These are phyloP conservation scores for Alloplasta piceator DNA, from an alignment of 2,888 invertebrate species.

Conservation along the genomic window DNA sequence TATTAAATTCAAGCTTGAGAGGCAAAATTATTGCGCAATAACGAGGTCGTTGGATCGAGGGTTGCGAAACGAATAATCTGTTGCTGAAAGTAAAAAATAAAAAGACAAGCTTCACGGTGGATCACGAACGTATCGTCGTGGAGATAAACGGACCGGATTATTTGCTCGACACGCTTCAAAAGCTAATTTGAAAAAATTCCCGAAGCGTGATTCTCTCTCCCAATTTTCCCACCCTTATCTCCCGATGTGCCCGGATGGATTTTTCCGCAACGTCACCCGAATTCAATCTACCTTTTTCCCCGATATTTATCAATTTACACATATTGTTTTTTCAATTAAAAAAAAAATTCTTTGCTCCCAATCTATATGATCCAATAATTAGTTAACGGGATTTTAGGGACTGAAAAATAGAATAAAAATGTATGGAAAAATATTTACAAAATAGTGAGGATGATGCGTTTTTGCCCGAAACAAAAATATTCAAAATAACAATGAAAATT, in stretches of 20 bases:
- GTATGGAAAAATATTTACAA: too few relatives aligned
- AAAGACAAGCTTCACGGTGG: background rate
- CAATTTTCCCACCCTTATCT: background rate
- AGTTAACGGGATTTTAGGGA: too few relatives aligned
- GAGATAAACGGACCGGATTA: background rate
- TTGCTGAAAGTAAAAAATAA: background rate
- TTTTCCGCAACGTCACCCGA: too few relatives aligned
- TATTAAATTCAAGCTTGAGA: background rate
- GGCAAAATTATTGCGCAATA: background rate
- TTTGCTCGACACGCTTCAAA: slow-evolving; percentile 16
- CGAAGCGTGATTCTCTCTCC: slow-evolving; percentile 3
- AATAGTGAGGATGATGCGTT: too few relatives aligned
- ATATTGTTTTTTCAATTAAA: too few relatives aligned
- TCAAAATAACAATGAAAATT: too few relatives aligned
- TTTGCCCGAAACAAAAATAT: too few relatives aligned
- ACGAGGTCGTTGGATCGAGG: background rate
- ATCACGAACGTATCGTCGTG: slow-evolving; percentile 10
- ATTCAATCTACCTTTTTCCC: too few relatives aligned
- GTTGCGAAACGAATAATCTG: background rate
- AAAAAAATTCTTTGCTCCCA: too few relatives aligned
- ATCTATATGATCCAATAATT: too few relatives aligned
- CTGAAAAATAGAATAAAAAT: too few relatives aligned
- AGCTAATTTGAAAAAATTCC: slow-evolving; percentile 37
- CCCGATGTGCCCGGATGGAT: background rate
- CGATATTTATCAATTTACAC: too few relatives aligned